phyloP scores from a whole-genome alignment of 2,113 vertebrate genomes.

The Prionailurus bengalensis region DNA sequence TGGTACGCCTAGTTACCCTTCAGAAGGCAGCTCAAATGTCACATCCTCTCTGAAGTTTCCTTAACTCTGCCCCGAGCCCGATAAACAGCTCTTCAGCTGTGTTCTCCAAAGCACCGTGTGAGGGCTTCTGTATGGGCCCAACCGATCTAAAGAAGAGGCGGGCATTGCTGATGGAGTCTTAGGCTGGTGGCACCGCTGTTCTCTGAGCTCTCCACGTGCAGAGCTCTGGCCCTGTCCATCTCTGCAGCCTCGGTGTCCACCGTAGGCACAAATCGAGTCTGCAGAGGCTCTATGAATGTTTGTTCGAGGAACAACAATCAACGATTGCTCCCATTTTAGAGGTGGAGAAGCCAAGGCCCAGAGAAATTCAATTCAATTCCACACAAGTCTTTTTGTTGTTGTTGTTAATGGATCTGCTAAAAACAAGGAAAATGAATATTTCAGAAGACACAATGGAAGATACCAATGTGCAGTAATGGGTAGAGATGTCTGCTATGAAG shows the following conservation, averaged over 20 bases:
- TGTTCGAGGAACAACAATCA: background rate
- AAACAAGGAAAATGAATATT: background rate
- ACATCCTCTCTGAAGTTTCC: background rate
- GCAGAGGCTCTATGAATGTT: background rate
- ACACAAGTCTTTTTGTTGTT: background rate
- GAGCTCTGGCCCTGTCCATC: background rate
- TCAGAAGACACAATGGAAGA: background rate
- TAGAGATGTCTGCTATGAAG: accelerated
- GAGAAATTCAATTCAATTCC: background rate
- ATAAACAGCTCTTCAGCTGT: background rate
- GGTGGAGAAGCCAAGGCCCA: background rate
- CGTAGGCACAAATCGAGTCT: background rate
- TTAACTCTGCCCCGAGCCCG: background rate
- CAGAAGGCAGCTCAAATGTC: background rate
- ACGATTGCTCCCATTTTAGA: background rate
- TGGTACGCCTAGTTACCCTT: background rate
- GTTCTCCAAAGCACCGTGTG: background rate
- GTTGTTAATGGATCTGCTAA: background rate
- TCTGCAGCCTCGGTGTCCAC: background rate
- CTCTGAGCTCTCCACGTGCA: background rate
- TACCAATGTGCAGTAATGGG: background rate
- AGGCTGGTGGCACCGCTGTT: background rate
- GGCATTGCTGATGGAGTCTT: background rate
- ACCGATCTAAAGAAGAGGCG: background rate
- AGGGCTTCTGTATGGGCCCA: accelerated